Base-by-base conservation (phyloP, 1,140 invertebrate genomes). In the Bombus picipes region DNA sequence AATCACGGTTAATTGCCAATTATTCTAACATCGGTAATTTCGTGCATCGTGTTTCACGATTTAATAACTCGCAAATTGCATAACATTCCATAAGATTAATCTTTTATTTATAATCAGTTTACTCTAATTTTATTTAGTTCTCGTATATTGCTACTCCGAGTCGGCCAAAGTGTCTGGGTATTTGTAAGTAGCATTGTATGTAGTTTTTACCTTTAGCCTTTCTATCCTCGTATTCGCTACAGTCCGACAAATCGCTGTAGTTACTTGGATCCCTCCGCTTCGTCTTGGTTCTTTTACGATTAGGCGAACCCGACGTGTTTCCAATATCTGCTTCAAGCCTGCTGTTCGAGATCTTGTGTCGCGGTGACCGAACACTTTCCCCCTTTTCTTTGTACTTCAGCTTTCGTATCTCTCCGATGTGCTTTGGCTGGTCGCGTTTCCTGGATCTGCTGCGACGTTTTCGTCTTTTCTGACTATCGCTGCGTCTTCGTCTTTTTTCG, bases 261-360 rank as follows among this genome's bases (percentile, higher is more conserved):
- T 37, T 47, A 6, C 15, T 57, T 2, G 22, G 22, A 59, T 62
- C 76, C 13, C n/a, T 84, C 5, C 25, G 18, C 32, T 13, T 72
- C 66, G n/a, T 5, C 15, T 43, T 79, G 37, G 18, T 68, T 32
- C 53, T 34, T 37, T 79, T 72, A 57, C 66, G 83, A 47, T n/a
- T 59, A 39, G 66, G 43, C 18, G 37, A 79, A 1, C n/a, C 18
- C 22, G 43, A 70, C 25, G 65, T 39, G 57, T 78, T 47, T 8
- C 74, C 74, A 53, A 84, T 72, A 62, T 78, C 53, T 25, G 22
- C n/a, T n/a, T 22, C 43, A 32, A 78, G 1, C n/a, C n/a, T 84
- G n/a, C 62, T 43, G 4, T 62, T 53, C 18, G 82, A 57, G 13
- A 57, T 80, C 37, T 43, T 84, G 13, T 41, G 37, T 37, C 73